Evolutionary conservation across 2,888 invertebrate species (phyloP).

Genomic region (Lochmaea crataegi): DNA sequence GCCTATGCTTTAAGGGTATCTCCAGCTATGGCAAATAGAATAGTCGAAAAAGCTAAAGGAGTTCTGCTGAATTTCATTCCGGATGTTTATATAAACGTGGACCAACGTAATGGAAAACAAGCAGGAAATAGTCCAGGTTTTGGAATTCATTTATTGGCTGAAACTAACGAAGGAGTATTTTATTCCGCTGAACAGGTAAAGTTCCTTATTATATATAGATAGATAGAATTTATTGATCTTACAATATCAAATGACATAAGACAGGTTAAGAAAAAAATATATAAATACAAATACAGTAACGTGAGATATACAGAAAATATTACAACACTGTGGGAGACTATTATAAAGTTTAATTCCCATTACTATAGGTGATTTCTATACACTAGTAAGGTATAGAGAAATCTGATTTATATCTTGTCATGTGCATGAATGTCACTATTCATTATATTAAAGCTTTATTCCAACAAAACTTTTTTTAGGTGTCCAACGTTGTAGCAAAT

Average conservation of each 20-base stretch:
- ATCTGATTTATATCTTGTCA: too few species aligned
- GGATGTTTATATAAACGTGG: constrained; percentile 95
- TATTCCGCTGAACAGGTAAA: constrained; percentile 73
- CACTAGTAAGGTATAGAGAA: too few species aligned
- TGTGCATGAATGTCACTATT: too few species aligned
- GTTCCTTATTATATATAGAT: background rate
- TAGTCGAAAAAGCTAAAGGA: constrained; percentile 93
- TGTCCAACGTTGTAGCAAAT: constrained; percentile 58
- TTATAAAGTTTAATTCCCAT: too few species aligned
- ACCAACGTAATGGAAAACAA: constrained; percentile 87
- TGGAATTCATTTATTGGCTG: constrained; percentile 90
- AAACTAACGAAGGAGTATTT: constrained; percentile 87
- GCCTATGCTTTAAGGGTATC: constrained; percentile 92
- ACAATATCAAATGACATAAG: too few species aligned
- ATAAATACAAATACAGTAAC: too few species aligned
- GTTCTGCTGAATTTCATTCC: constrained; percentile 90
- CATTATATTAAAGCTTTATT: background rate
- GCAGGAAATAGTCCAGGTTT: constrained; percentile 94
- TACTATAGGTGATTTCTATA: too few species aligned
- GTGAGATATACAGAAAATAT: too few species aligned
- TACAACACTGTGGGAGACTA: too few species aligned
- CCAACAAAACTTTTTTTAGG: constrained; percentile 50
- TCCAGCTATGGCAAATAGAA: constrained; percentile 91
- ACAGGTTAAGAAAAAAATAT: too few species aligned
- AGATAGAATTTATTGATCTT: too few species aligned